phyloP scores from a whole-genome alignment of 2,113 vertebrate species.

The Antechinus stuartii region DNA sequence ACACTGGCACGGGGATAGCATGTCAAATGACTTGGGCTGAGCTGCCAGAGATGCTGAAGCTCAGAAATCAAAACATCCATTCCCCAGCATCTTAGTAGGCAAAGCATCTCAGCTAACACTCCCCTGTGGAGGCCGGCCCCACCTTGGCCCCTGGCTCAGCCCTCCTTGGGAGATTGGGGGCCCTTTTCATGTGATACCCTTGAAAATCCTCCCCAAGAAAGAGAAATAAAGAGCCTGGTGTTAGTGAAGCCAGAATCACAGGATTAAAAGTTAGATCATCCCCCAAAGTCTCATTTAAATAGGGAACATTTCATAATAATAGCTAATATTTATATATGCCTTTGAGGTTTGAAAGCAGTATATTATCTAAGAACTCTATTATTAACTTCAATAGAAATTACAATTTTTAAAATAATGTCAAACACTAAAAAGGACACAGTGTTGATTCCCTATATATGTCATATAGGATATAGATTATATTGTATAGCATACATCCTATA shows the following conservation, averaged over 20 bases:
- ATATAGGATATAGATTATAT: not conserved
- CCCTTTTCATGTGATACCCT: not conserved
- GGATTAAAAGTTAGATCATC: not conserved
- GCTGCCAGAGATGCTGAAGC: not conserved
- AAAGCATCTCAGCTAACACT: not conserved
- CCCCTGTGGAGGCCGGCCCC: not conserved
- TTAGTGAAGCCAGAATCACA: not conserved
- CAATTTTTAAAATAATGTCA: not conserved
- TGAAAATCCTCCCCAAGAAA: not conserved
- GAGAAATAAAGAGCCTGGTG: not conserved
- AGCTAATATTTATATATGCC: not conserved
- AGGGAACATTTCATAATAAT: not conserved
- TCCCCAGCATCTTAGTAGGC: not conserved
- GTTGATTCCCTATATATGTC: not conserved
- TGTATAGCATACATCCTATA: not conserved
- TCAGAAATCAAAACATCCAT: not conserved
- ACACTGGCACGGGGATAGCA: slow-evolving; percentile 9
- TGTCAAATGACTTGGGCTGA: not conserved
- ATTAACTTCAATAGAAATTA: not conserved
- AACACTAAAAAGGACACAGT: not conserved
- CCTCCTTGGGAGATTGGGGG: fast-evolving
- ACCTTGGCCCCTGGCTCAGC: not conserved
- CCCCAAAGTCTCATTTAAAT: not conserved
- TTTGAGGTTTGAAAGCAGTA: not conserved
- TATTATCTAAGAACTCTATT: not conserved